phyloP scores from a whole-genome alignment of 2,888 invertebrate genomes.

The Conchocele bisecta region DNA sequence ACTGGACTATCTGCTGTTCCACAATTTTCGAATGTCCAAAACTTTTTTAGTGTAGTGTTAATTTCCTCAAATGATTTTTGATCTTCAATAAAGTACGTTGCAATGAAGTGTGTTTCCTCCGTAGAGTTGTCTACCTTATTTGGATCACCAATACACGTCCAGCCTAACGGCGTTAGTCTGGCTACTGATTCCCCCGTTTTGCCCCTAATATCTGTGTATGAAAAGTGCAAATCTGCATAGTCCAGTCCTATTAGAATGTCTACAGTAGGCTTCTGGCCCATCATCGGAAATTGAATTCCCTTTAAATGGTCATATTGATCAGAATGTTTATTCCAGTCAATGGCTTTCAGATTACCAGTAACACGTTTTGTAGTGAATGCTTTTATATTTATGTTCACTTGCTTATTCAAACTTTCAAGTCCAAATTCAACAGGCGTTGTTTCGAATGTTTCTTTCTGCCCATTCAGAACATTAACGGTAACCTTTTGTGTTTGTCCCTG shows the following conservation, averaged over 20 bases:
- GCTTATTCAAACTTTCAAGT: conserved; percentile 24
- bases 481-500: conserved; percentile 9
- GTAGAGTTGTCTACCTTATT: not conserved
- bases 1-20: not conserved
- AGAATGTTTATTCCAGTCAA: conserved; percentile 35
- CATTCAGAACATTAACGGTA: conserved; percentile 26
- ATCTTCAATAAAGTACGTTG: conserved; percentile 1
- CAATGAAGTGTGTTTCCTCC: not conserved
- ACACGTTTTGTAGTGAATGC: conserved; percentile 36
- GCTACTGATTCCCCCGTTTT: conserved; percentile 39
- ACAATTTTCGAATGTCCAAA: conserved; percentile 30
- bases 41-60: conserved; percentile 3
- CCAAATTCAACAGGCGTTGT: conserved; percentile 24
- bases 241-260: conserved; percentile 49
- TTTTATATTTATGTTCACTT: not conserved
- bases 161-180: conserved; percentile 46
- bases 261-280: not conserved
- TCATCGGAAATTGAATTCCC: conserved; percentile 39
- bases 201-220: conserved; percentile 39
- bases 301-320: conserved; percentile 33
- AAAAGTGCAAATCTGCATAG: conserved; percentile 36
- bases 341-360: conserved; percentile 29
- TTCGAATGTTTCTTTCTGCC: conserved; percentile 21
- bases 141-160: conserved; percentile 53
- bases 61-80: not conserved